phyloP scores from a whole-genome alignment of 2,888 invertebrate species.

The Nephrotoma appendiculata region DNA sequence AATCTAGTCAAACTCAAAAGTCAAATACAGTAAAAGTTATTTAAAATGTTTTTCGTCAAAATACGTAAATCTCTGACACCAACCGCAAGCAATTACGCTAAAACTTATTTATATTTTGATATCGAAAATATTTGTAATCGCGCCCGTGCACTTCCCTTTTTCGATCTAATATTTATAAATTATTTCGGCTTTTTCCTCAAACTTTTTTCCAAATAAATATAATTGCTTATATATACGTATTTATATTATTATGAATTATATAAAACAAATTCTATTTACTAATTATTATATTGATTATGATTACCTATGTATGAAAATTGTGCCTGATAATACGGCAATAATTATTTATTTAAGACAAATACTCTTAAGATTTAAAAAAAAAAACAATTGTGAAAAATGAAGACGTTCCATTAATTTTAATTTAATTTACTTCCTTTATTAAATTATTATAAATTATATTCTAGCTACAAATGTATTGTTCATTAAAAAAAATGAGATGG shows the following conservation, averaged over 20 bases:
- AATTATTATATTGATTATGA: neutral
- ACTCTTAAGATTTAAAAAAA: neutral
- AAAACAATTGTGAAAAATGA: neutral
- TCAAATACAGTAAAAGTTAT: neutral
- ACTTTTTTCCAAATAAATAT: neutral
- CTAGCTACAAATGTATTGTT: neutral
- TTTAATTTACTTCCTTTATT: neutral
- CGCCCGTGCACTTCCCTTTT: neutral
- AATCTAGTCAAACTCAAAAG: neutral
- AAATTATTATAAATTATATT: neutral
- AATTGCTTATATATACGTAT: neutral
- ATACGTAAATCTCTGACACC: neutral
- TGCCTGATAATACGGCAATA: constrained; percentile 3
- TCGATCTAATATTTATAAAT: neutral
- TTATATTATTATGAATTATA: neutral
- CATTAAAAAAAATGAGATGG: neutral
- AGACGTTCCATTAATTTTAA: neutral
- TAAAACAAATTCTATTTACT: neutral
- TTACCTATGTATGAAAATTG: neutral
- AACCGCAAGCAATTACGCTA: too few relatives aligned
- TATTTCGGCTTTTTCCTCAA: neutral
- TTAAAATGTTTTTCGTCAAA: neutral
- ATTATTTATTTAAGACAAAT: neutral
- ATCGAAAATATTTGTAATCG: neutral
- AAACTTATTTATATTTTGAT: too few relatives aligned